Conservation (phyloP, 2,888 invertebrate species). For the Gerris lacustris region DNA sequence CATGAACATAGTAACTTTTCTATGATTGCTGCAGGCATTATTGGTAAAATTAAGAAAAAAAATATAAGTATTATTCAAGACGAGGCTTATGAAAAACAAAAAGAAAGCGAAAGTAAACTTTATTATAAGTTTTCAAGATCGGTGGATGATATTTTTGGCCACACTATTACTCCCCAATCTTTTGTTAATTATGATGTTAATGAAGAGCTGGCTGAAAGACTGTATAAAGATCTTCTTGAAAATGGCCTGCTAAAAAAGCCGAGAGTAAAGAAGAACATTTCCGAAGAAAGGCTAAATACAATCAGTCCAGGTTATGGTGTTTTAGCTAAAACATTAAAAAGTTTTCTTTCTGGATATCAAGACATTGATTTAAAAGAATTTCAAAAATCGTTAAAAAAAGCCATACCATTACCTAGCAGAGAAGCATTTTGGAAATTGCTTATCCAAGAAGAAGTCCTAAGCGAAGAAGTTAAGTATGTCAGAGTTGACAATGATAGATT, state of each 20-base stretch:
- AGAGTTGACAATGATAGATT: constrained; percentile 22
- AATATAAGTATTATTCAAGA: constrained; percentile 21
- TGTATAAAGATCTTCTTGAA: not conserved
- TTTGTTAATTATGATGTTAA: not conserved
- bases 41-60: constrained; percentile 25
- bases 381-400: not conserved
- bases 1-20: not conserved
- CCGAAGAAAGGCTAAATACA: not conserved
- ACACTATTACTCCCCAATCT: not conserved
- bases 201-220: not conserved
- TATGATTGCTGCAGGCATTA: constrained; percentile 6
- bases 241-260: not conserved
- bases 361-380: not conserved
- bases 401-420: constrained; percentile 18
- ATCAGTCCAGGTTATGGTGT: not conserved
- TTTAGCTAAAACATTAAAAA: not conserved
- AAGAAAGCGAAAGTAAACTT: not conserved
- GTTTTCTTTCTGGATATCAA: not conserved
- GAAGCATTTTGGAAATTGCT: constrained; percentile 26
- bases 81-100: not conserved
- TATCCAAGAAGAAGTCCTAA: constrained; percentile 18
- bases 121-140: not conserved
- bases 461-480: constrained; percentile 22
- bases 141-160: not conserved
- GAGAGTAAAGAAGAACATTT: not conserved